Conservation (phyloP, 2,797 vertebrate genomes). For the Artibeus jamaicensis region DNA sequence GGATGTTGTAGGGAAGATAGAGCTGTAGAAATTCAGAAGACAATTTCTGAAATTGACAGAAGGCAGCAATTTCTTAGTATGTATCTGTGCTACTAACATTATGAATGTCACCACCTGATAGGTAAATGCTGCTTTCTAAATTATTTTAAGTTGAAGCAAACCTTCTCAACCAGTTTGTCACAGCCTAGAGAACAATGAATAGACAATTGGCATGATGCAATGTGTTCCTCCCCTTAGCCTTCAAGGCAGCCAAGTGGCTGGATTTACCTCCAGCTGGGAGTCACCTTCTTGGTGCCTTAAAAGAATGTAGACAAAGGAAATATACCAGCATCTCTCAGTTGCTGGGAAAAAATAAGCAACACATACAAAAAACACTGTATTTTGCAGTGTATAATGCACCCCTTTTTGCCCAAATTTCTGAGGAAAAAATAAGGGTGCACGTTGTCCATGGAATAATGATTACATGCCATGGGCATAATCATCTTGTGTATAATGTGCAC, state of each 20-base stretch:
- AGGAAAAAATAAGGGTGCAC: too few species aligned
- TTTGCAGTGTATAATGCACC: too few species aligned
- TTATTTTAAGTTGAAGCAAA: not conserved
- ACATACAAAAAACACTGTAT: too few species aligned
- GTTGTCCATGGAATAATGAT: too few species aligned
- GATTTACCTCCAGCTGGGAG: not conserved
- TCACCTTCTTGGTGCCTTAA: not conserved
- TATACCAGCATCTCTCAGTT: not conserved
- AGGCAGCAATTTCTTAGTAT: not conserved
- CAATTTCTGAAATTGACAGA: not conserved
- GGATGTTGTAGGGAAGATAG: not conserved
- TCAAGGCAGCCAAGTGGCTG: not conserved
- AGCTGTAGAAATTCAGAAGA: not conserved
- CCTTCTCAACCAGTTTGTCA: not conserved
- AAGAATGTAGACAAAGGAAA: not conserved
- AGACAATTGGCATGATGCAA: not conserved
- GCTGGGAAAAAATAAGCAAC: not conserved
- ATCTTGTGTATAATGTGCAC: too few species aligned
- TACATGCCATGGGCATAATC: too few species aligned
- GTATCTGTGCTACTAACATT: not conserved
- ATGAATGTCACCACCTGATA: not conserved
- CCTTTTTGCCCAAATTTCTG: too few species aligned
- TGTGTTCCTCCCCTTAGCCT: not conserved
- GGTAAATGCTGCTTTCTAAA: not conserved
- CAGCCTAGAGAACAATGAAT: not conserved